Base-by-base conservation (phyloP, 2,888 invertebrate genomes). In the Hyppa rectilinea region DNA sequence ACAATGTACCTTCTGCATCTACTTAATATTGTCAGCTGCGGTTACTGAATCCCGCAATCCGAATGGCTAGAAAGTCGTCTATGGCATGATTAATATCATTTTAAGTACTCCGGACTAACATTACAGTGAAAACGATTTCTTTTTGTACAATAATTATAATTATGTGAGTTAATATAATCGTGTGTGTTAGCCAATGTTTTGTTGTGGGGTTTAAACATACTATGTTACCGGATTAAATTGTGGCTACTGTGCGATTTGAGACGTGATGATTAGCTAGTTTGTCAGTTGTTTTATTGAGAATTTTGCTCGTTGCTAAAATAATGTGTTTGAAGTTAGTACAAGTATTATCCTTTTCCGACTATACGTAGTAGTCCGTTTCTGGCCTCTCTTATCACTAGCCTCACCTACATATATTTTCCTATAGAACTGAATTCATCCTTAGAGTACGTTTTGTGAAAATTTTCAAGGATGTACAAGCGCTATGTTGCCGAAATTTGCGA, bases 41-140 rank as follows among this genome's bases (percentile, higher is more conserved):
- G 68, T 80, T 52, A 23, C 68, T 66, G 62, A 53, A 77, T 66
- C 72, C 80, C 78, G 73, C 81, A 79, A 76, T 79, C 64, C 59
- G 67, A 82, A 83, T 69, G 62, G 64, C 81, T 87, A 85, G 87
- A 87, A 87, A 86, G 86, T 83, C 47, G 40, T 71, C 70, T 74
- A 75, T 70, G 76, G 76, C 75, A 71, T 80, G 64, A 75, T 84
- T 85, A 86, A 85, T 84, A 81, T 75, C 50, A 72, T 77, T 84
- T 76, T 78, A 84, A 84, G 63, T 85, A 78, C 75, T 64, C 50
- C 20, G 36, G n/a, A 40, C 55, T 49, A 43, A 50, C 53, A 56
- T 68, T 72, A 63, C 70, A 78, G 61, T 78, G 61, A 66, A 78
- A 85, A 81, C 72, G 29, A 71, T 81, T 75, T 69, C 61, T 71